phyloP scores from a whole-genome alignment of 1,140 invertebrate species.

The Conus ventricosus region DNA sequence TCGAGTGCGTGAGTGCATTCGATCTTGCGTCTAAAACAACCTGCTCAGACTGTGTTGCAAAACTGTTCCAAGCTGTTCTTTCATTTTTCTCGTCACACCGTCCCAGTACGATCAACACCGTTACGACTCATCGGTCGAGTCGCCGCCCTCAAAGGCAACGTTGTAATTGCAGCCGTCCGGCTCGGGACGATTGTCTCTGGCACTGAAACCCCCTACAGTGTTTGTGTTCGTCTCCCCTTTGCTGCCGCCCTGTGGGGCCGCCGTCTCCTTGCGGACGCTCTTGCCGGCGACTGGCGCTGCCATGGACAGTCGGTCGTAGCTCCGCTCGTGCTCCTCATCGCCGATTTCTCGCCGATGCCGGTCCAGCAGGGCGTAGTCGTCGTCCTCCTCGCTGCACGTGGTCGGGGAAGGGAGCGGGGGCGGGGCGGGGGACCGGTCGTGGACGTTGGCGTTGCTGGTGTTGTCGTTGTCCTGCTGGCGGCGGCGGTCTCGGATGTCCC shows the following conservation, averaged over 20 bases:
- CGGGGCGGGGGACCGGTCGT: neutral
- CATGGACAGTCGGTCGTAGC: slow-evolving; percentile 18
- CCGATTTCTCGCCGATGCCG: neutral
- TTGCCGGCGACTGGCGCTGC: neutral
- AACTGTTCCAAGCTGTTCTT: too few relatives aligned
- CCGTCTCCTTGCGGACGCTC: too few relatives aligned
- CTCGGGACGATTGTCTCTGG: neutral
- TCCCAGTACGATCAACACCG: neutral
- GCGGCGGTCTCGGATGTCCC: slow-evolving; percentile 27
- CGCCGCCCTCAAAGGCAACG: neutral
- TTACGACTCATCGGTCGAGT: neutral
- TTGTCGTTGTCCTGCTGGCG: neutral
- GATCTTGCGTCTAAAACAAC: too few relatives aligned
- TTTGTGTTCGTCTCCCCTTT: neutral
- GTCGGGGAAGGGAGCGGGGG: neutral
- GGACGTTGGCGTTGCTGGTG: neutral
- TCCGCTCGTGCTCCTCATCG: neutral
- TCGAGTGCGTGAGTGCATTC: too few relatives aligned
- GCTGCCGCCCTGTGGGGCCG: too few relatives aligned
- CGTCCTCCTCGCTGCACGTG: neutral
- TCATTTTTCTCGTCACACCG: neutral
- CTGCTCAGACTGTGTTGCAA: too few relatives aligned
- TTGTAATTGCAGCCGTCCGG: slow-evolving; percentile 21
- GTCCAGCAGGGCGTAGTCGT: neutral
- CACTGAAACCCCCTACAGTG: too few relatives aligned